Evolutionary conservation across 1,140 invertebrate genomes (phyloP), one percentile per base, ranked within the genome.

Genomic region (Nephotettix cincticeps): DNA sequence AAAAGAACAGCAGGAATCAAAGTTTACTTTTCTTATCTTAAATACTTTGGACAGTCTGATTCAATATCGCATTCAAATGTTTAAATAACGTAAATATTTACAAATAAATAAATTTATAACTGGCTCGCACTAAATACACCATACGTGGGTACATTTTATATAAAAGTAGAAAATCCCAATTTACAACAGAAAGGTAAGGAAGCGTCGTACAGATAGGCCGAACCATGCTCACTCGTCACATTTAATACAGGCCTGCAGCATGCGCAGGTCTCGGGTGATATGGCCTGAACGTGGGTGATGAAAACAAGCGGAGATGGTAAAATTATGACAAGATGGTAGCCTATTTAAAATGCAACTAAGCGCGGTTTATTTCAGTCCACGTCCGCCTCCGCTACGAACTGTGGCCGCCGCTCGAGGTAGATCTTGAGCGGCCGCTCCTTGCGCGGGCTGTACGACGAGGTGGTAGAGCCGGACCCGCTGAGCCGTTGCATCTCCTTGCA

Each of bases 391-490:
- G 1, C 40, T 3, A 56, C 27, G 23, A 66, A 11, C n/a, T 30
- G 21, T 17, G 69, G 70, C 21, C 58, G 43, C 9, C 80, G 80
- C 73, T 90, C 88, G 68, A 90, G 81, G 80, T 92, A 90, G 75
- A 93, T 93, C 81, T 91, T 92, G 29, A 93, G 82, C 1, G 87
- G 89, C 75, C 85, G 84, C 80, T 93, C 91, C 75, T 87, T 87
- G 68, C 89, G 81, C 70, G 84, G 86, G 54, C 80, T 84, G 79
- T 80, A 81, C 40, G 80, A 82, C 67, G 83, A 83, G 61, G 79
- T 79, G 78, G 78, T 67, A 80, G 79, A 66, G 77, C 79, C 66
- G 72, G 73, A 58, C 79, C 74, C 68, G 80, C 79, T 71, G 81
- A 80, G 69, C 83, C 74, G 28, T 82, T 81, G 25, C 79, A 78